Conservation (phyloP, 2,113 vertebrate genomes). For the Myotis lucifugus region DNA sequence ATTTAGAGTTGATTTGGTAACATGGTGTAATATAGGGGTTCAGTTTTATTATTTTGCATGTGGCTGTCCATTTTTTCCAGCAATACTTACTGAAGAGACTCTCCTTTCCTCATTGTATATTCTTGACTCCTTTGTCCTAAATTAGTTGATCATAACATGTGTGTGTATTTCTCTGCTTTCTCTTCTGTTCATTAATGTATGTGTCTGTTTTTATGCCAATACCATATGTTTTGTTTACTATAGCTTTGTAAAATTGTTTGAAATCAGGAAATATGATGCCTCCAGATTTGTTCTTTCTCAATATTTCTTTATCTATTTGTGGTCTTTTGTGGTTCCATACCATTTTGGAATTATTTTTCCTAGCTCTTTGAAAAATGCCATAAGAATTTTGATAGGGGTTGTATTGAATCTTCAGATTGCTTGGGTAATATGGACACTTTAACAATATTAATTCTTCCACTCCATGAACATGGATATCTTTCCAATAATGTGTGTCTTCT, state of each 20-base stretch:
- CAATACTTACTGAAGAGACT: neutral
- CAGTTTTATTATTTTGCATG: neutral
- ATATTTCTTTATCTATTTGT: neutral
- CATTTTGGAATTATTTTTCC: neutral
- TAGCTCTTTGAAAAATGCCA: neutral
- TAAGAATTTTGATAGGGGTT: neutral
- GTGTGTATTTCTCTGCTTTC: neutral
- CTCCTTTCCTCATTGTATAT: neutral
- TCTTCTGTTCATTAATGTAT: neutral
- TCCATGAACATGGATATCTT: neutral
- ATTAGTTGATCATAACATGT: neutral
- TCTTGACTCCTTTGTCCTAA: neutral
- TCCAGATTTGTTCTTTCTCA: neutral
- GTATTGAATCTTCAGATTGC: neutral
- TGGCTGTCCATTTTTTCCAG: neutral
- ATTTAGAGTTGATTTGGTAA: neutral
- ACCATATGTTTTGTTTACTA: neutral
- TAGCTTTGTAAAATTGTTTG: neutral
- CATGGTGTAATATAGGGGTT: neutral
- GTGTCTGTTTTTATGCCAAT: neutral
- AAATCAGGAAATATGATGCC: neutral
- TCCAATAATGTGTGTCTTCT: neutral
- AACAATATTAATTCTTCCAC: neutral
- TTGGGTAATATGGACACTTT: neutral
- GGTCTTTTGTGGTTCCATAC: neutral